phyloP scores from a whole-genome alignment of 2,888 invertebrate species.

The Horisme vitalbata region DNA sequence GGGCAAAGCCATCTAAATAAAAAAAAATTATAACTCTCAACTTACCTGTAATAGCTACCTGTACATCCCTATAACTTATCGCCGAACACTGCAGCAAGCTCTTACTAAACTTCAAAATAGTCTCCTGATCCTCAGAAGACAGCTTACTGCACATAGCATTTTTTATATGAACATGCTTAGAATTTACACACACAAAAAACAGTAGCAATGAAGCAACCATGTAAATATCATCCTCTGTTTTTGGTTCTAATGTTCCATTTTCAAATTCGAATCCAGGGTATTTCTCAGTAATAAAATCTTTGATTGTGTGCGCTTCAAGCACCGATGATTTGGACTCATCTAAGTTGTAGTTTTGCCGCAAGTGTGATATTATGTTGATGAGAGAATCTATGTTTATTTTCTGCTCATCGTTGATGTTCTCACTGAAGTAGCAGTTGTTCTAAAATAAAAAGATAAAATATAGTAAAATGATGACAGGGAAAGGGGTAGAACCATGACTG shows the following conservation, averaged over 20 bases:
- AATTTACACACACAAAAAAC: slow-evolving; percentile 76
- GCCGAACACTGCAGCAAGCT: slow-evolving; percentile 71
- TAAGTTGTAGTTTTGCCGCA: slow-evolving; percentile 66
- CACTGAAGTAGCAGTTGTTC: slow-evolving; percentile 76
- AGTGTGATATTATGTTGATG: slow-evolving; percentile 61
- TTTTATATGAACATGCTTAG: slow-evolving; percentile 79
- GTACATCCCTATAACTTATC: slow-evolving; percentile 63
- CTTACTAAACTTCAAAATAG: slow-evolving; percentile 80
- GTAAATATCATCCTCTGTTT: slow-evolving; percentile 59
- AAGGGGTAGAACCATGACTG: too few relatives aligned
- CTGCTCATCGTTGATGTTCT: slow-evolving; percentile 45
- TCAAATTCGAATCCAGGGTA: slow-evolving; percentile 77
- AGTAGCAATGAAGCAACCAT: slow-evolving; percentile 77
- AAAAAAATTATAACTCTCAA: slow-evolving; percentile 16
- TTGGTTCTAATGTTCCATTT: slow-evolving; percentile 54
- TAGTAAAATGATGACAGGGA: too few relatives aligned
- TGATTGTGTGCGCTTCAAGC: slow-evolving; percentile 62
- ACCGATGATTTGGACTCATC: slow-evolving; percentile 70
- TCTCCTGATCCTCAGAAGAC: slow-evolving; percentile 75
- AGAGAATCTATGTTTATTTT: slow-evolving; percentile 56
- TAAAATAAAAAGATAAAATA: slow-evolving; percentile 36
- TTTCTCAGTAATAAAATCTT: slow-evolving; percentile 68
- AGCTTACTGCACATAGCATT: slow-evolving; percentile 81
- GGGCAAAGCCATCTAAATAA: slow-evolving; percentile 9
- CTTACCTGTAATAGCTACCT: slow-evolving; percentile 66